Base-by-base conservation (phyloP, 1,140 invertebrate genomes). In the Calliphora vicina region DNA sequence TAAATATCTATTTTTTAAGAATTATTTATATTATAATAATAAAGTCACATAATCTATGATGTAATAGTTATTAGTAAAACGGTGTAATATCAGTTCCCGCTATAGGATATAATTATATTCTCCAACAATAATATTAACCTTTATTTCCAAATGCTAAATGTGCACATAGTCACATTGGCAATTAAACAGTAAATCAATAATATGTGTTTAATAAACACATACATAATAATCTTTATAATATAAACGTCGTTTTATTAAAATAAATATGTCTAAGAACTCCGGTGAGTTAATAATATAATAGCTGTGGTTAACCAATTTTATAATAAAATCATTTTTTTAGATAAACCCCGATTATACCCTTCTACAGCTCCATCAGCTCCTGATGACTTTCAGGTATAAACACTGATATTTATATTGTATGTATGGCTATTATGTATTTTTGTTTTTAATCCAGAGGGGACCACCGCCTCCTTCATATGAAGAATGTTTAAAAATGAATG, bases 381-480 rank as follows among this genome's bases (percentile, higher is more conserved):
- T 10, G 57, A 67, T 17, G 67, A 26, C 10, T 71, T 43, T 26
- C 35, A 83, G 20, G 82, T 83, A 80, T 71, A 13, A 35, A 35
- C 6, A 8, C 35, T 35, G 12, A 17, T 43, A 50, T 50, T 10
- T 35, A 29, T 29, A 17, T 74, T 74, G 17, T 35, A 17, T 74
- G 4, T 74, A n/a, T n/a, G n/a, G n/a, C n/a, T n/a, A n/a, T 74
- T 17, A 23, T 71, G 35, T 13, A 27, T 1, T 35, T 74, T 74
- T 42, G 26, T 35, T 35, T 43, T 25, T 25, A 10, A 13, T 25
- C 2, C 35, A 78, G 74, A 12, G 35, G 43, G 74, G 88, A 25
- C 86, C 87, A 20, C 88, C 88, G 8, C 88, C 88, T 2, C 88
- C 88, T 9, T 82, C 87, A 8, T 90, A 90, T 67, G 88, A 90